Evolutionary conservation across 2,888 invertebrate genomes (phyloP).

Genomic region (Patella caerulea): DNA sequence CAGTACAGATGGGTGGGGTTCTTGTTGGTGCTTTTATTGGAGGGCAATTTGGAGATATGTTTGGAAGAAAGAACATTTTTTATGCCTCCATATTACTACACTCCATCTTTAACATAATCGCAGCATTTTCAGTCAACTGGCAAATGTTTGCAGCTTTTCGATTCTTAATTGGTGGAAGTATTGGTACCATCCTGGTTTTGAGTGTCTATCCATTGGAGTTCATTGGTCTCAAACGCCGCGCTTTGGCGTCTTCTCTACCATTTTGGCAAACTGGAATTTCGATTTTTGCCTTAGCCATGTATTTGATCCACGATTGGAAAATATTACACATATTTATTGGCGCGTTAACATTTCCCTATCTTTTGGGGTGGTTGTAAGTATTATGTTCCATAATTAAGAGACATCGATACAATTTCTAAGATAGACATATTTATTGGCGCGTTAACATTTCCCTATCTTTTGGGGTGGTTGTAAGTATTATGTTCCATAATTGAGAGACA

Average conservation of each 20-base stretch:
- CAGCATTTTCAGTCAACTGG: slow-evolving; percentile 49
- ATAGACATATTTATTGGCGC: slow-evolving; percentile 10
- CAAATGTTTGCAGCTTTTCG: slow-evolving; percentile 48
- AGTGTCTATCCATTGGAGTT: slow-evolving; percentile 27
- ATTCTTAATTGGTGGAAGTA: slow-evolving; percentile 39
- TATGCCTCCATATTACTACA: slow-evolving; percentile 34
- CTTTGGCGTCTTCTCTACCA: slow-evolving; percentile 17
- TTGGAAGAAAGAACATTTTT: slow-evolving; percentile 49
- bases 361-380: slow-evolving; percentile 26
- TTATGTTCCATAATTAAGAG: too few relatives aligned
- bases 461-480: slow-evolving; percentile 24
- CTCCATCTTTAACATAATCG: slow-evolving; percentile 37
- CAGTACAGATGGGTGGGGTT: slow-evolving; percentile 50
- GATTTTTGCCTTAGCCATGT: slow-evolving; percentile 13
- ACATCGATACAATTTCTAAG: too few relatives aligned
- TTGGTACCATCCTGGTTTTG: slow-evolving; percentile 36
- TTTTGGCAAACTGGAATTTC: slow-evolving; percentile 20
- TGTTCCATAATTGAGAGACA: too few relatives aligned
- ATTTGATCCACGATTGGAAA: slow-evolving; percentile 25
- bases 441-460: slow-evolving; percentile 14
- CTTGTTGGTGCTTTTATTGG: slow-evolving; percentile 43
- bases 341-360: slow-evolving; percentile 14
- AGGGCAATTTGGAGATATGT: slow-evolving; percentile 44
- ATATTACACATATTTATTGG: slow-evolving; percentile 21
- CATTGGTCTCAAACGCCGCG: slow-evolving; percentile 22